Evolutionary conservation across 2,797 vertebrate genomes (phyloP), one percentile per base, ranked within the genome.

Genomic region (Channallabes apus): DNA sequence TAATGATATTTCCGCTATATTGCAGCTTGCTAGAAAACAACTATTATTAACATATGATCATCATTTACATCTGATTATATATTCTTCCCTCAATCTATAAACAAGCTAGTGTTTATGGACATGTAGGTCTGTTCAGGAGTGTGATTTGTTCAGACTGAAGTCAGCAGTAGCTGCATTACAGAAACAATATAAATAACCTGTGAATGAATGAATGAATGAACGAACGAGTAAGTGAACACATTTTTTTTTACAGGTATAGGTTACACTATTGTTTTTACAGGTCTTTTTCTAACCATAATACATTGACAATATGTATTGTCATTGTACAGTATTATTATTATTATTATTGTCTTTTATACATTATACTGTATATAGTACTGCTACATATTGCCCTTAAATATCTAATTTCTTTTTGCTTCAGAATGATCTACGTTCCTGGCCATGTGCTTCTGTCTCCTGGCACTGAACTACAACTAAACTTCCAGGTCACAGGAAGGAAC

Each of bases 401-500:
- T 46, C 1, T 46, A 9, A 46, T 46, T 8, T 46, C 41, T 46
- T 54, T 54, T 54, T 54, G 12, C 51, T 54, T 54, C 3, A 14
- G 51, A 54, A 54, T 54, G 51, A 54, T 24, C 29, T 38, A 15
- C 24, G 8, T 61, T 17, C 17, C 61, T 65, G 78, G 38, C 18
- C 8, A 65, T 54, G 17, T 2, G 8, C 61, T 64, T 6, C 4
- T 46, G 77, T 79, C 24, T 27, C 64, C 59, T 64, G 59, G 59
- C 14, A 9, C 59, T 46, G 41, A 2, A 65, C 78, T 51, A 27
- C 62, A 62, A 27, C 41, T 24, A 22, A 67, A 54, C 41, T 51
- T 18, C 29, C 79, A 29, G n/a, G 79, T 80, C 41, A 80, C 41
- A 80, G 41, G 62, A 80, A 67, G 79, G 79, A 81, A 67, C 62